These are phyloP conservation scores for Homarus gammarus DNA, from an alignment of 2,888 invertebrate genomes.

Conservation along the genomic window DNA sequence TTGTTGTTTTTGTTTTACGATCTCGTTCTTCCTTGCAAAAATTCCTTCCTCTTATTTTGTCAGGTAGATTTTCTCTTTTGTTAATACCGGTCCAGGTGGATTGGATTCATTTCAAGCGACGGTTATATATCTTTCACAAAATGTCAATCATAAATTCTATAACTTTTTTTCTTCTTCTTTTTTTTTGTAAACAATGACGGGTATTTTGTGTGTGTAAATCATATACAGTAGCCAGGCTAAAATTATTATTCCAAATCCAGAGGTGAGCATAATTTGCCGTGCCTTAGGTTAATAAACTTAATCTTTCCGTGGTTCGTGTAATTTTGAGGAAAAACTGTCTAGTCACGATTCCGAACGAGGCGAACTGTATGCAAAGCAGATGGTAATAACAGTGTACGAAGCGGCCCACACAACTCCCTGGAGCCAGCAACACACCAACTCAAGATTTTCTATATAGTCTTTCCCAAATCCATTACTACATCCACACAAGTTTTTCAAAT, in stretches of 20 bases:
- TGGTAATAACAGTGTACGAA: slow-evolving; percentile 28
- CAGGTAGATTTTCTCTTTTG: background rate
- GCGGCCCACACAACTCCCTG: background rate
- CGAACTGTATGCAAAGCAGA: slow-evolving; percentile 32
- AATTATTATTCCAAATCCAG: too few species aligned
- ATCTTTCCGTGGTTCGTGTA: slow-evolving; percentile 15
- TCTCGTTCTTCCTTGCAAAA: slow-evolving; percentile 5
- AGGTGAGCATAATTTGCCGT: background rate
- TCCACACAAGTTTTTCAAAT: background rate
- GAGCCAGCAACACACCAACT: too few species aligned
- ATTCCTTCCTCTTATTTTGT: slow-evolving; percentile 6
- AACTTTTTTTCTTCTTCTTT: too few species aligned
- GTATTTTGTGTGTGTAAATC: too few species aligned
- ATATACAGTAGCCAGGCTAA: too few species aligned
- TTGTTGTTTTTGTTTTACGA: slow-evolving; percentile 20
- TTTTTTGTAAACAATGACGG: background rate
- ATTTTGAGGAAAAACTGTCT: slow-evolving; percentile 11
- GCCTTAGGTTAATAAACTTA: slow-evolving; percentile 17
- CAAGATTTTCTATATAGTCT: too few species aligned
- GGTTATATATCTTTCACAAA: too few species aligned
- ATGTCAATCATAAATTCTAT: too few species aligned
- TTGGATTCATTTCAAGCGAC: background rate
- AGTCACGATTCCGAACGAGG: slow-evolving; percentile 45
- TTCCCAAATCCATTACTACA: too few species aligned
- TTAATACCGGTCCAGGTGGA: background rate